Percentiles rank a stretch among this genome's conserved stretches.
Conservation (phyloP, 2,113 vertebrate species). For the Etia nguti region DNA sequence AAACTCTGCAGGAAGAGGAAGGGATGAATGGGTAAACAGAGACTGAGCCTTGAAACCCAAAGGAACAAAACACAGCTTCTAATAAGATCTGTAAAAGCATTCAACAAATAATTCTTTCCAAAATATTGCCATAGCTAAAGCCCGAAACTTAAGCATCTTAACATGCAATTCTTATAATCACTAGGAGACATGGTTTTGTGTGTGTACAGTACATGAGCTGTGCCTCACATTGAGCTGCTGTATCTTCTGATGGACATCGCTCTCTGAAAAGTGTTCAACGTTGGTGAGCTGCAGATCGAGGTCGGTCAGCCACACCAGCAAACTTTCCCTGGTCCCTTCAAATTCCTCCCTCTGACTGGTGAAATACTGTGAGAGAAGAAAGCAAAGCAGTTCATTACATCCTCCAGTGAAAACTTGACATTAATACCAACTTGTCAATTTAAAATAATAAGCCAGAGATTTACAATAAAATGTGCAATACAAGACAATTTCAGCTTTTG, state of each 20-base stretch:
- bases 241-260: conserved; percentile 89
- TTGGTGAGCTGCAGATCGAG: conserved; percentile 96
- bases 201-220: not conserved
- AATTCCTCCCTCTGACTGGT: conserved; percentile 91
- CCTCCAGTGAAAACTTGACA: not conserved
- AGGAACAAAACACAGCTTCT: not conserved
- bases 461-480: not conserved
- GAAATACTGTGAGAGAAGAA: conserved; percentile 77
- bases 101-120: not conserved
- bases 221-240: conserved; percentile 85
- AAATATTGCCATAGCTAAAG: not conserved
- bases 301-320: conserved; percentile 94
- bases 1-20: conserved; percentile 76
- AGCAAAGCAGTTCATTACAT: not conserved
- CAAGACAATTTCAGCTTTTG: not conserved
- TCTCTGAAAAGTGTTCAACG: conserved; percentile 93
- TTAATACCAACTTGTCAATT: not conserved
- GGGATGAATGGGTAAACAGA: not conserved
- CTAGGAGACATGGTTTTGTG: not conserved
- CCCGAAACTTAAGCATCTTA: not conserved
- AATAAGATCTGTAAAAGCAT: not conserved
- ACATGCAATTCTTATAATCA: not conserved
- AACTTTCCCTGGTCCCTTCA: conserved; percentile 82
- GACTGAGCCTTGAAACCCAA: not conserved
- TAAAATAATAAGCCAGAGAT: not conserved